These are phyloP conservation scores for Ardeotis arabs DNA, from an alignment of 2,113 vertebrate species.

Conservation along the genomic window DNA sequence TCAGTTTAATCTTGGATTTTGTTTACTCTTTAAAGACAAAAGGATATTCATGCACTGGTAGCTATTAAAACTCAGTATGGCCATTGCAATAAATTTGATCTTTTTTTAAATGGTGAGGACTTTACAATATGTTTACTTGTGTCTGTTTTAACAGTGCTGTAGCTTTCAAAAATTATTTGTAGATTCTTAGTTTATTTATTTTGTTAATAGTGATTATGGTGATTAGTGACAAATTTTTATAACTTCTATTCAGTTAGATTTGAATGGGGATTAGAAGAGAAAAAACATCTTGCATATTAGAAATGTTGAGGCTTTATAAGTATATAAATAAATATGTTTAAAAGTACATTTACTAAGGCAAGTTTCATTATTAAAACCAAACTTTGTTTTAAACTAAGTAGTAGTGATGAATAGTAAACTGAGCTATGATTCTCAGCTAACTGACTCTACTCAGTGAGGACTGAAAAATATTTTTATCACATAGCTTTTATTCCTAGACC, in stretches of 20 bases:
- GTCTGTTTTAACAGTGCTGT: not conserved
- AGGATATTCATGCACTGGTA: not conserved
- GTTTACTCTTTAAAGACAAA: not conserved
- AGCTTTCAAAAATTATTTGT: not conserved
- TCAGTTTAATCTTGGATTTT: rapidly evolving
- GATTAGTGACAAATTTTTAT: not conserved
- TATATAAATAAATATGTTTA: not conserved
- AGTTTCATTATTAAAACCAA: not conserved
- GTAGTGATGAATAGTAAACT: not conserved
- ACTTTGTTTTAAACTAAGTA: not conserved
- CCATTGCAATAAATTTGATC: not conserved
- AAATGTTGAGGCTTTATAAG: not conserved
- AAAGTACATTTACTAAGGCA: not conserved
- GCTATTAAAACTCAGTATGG: not conserved
- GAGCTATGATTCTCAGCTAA: not conserved
- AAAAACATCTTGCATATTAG: not conserved
- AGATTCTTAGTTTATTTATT: not conserved
- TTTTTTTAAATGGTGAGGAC: not conserved
- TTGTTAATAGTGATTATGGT: not conserved
- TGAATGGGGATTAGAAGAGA: not conserved
- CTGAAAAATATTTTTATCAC: not conserved
- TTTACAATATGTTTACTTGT: not conserved
- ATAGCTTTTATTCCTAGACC: not conserved
- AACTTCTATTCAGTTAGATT: not conserved
- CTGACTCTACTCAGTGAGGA: not conserved